These are phyloP conservation scores for Rotaria magnacalcarata DNA, from an alignment of 2,888 invertebrate species.

Conservation along the genomic window DNA sequence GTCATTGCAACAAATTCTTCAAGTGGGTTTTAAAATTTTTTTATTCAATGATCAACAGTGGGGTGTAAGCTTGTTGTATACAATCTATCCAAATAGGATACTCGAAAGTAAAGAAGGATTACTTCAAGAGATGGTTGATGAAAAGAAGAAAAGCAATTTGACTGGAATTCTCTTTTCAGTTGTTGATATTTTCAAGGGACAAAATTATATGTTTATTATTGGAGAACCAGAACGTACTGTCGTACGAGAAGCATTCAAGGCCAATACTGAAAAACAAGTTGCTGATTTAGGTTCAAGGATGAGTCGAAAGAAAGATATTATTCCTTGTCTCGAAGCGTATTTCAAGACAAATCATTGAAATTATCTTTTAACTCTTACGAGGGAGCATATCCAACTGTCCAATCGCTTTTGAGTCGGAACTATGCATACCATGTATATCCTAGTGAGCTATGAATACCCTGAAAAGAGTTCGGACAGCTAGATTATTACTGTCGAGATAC, in stretches of 20 bases:
- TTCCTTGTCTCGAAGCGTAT: neutral
- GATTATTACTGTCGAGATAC: too few relatives aligned
- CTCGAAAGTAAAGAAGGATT: neutral
- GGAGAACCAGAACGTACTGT: neutral
- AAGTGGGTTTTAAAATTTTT: neutral
- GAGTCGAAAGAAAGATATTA: slow-evolving; percentile 9
- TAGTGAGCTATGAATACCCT: too few relatives aligned
- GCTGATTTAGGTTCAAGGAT: neutral
- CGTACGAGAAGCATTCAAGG: neutral
- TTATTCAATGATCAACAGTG: neutral
- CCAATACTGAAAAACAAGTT: neutral
- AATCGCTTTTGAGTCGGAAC: too few relatives aligned
- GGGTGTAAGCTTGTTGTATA: neutral
- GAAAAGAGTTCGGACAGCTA: too few relatives aligned
- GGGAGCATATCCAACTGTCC: too few relatives aligned
- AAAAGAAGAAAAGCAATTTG: neutral
- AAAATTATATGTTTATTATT: neutral
- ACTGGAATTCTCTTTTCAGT: neutral
- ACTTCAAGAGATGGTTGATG: neutral
- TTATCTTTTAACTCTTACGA: too few relatives aligned
- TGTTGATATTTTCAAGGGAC: neutral
- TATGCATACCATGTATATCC: too few relatives aligned
- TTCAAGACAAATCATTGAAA: neutral
- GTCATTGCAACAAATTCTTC: neutral
- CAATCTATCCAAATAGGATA: neutral